These are phyloP conservation scores for Ficedula albicollis DNA, from an alignment of 2,797 vertebrate species.

Conservation along the genomic window DNA sequence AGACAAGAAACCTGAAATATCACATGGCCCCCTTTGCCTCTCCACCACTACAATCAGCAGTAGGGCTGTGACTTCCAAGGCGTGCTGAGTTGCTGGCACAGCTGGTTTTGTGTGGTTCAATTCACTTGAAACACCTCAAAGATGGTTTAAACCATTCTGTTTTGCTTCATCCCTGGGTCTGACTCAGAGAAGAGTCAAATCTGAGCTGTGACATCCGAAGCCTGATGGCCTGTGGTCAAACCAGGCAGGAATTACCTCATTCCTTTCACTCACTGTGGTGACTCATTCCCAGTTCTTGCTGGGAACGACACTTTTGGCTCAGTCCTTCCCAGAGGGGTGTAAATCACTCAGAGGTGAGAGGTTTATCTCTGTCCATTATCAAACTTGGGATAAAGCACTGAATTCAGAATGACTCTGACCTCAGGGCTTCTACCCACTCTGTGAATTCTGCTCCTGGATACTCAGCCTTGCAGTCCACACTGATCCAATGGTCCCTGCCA, in stretches of 20 bases:
- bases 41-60: background rate
- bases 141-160: background rate
- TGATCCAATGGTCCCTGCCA: background rate
- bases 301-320: background rate
- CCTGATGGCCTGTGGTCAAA: background rate
- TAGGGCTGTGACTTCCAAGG: background rate
- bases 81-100: background rate
- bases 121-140: background rate
- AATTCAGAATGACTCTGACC: background rate
- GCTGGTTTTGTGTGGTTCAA: background rate
- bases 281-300: background rate
- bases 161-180: background rate
- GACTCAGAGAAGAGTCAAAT: background rate
- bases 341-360: background rate
- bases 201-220: background rate
- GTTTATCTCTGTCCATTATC: too few relatives aligned
- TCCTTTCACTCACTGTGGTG: background rate
- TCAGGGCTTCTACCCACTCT: background rate
- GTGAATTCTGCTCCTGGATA: background rate
- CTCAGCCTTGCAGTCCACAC: background rate
- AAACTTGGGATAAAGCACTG: background rate
- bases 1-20: background rate
- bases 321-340: background rate
- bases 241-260: background rate
- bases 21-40: accelerated